Percentiles rank a stretch among this genome's conserved stretches.
Conservation (phyloP, 2,113 vertebrate species). For the Passer domesticus region DNA sequence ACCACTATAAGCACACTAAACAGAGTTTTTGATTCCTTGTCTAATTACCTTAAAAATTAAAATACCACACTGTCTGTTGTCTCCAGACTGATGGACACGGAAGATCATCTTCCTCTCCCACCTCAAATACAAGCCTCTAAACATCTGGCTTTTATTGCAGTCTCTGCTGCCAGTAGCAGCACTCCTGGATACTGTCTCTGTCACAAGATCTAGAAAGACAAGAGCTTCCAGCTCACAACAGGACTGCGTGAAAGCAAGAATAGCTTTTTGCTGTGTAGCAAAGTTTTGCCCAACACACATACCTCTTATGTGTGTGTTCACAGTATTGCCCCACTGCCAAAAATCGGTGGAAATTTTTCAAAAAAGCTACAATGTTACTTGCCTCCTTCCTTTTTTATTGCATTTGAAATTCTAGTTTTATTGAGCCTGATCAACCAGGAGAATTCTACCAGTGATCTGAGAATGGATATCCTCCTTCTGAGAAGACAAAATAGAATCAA, state of each 20-base stretch:
- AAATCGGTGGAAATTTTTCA: rapidly evolving
- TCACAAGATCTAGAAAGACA: neutral
- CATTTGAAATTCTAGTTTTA: neutral
- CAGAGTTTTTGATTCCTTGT: neutral
- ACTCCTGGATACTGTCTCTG: neutral
- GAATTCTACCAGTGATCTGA: neutral
- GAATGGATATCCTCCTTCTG: neutral
- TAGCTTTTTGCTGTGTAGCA: neutral
- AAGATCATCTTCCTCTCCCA: neutral
- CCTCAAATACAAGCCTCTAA: neutral
- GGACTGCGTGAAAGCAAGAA: neutral
- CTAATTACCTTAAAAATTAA: neutral
- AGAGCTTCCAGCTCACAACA: neutral
- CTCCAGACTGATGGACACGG: neutral
- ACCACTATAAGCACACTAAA: neutral
- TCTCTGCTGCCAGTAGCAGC: neutral
- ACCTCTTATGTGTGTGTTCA: neutral
- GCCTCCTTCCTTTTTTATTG: neutral
- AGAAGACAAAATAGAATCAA: neutral
- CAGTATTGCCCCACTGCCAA: neutral
- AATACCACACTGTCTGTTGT: neutral
- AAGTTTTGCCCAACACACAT: neutral
- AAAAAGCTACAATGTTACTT: neutral
- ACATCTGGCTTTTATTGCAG: neutral
- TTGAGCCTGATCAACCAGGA: neutral